phyloP scores from a whole-genome alignment of 2,113 vertebrate species.

The Heterotilapia buettikoferi region DNA sequence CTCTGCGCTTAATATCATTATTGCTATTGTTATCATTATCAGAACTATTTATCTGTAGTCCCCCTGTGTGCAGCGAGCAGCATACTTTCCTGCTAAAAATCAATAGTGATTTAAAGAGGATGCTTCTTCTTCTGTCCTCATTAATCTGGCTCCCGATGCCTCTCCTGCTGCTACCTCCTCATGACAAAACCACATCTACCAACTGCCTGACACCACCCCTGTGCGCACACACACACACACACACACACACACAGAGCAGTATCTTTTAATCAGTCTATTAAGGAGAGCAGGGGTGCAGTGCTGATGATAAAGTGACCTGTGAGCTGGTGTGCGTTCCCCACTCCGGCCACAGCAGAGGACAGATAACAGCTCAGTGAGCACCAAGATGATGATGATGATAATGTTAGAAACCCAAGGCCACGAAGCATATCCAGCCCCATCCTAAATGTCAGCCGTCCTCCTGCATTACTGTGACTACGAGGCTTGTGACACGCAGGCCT shows the following conservation, averaged over 20 bases:
- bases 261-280: constrained; percentile 69
- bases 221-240: background rate
- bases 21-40: constrained; percentile 25
- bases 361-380: constrained; percentile 59
- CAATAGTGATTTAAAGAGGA: background rate
- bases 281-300: constrained; percentile 7
- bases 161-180: background rate
- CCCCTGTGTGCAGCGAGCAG: background rate
- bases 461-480: constrained; percentile 8
- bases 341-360: constrained; percentile 31
- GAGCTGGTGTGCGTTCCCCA: constrained; percentile 6
- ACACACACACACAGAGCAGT: background rate
- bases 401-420: constrained; percentile 46
- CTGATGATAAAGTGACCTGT: constrained; percentile 55
- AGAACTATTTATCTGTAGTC: constrained; percentile 13
- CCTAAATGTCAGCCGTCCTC: constrained; percentile 61
- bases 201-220: background rate
- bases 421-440: constrained; percentile 50
- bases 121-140: background rate
- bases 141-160: background rate
- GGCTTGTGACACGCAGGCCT: background rate
- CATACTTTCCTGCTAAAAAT: constrained; percentile 20
- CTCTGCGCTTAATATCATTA: constrained; percentile 20
- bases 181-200: background rate
- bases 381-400: constrained; percentile 59